A percentile compares a stretch with the other conserved stretches of the same genome.
Evolutionary conservation across 2,113 vertebrate genomes (phyloP).

Genomic region (Catharus minimus): DNA sequence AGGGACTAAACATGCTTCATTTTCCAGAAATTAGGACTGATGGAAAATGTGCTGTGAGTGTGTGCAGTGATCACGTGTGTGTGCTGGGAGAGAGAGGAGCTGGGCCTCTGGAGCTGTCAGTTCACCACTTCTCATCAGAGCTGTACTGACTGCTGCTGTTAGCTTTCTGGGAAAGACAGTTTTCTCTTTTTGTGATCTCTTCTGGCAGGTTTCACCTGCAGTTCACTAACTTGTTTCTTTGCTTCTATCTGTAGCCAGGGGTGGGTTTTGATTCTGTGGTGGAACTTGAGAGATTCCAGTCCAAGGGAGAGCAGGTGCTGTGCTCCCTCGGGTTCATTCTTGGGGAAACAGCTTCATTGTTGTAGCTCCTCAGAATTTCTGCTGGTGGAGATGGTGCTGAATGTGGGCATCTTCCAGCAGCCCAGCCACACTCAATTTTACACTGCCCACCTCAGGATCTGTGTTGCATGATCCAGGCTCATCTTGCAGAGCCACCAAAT

Average conservation of each 20-base stretch:
- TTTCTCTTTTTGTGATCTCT: not conserved
- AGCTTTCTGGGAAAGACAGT: not conserved
- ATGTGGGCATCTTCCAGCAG: not conserved
- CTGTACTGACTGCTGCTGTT: not conserved
- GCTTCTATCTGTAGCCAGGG: not conserved
- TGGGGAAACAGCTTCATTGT: not conserved
- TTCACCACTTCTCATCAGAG: not conserved
- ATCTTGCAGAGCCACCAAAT: not conserved
- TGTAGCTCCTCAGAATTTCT: not conserved
- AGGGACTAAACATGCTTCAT: not conserved
- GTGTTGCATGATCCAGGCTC: not conserved
- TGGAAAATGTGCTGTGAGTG: not conserved
- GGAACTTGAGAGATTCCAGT: not conserved
- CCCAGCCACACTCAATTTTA: not conserved
- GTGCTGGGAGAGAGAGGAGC: not conserved
- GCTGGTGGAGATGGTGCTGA: not conserved
- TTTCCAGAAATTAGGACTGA: not conserved
- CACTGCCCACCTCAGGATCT: not conserved
- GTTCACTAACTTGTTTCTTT: not conserved
- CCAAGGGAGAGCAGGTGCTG: not conserved
- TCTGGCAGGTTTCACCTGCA: not conserved
- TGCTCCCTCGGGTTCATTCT: not conserved
- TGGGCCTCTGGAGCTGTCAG: not conserved
- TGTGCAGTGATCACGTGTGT: not conserved
- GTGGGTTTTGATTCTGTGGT: not conserved